Conservation (phyloP, 2,888 invertebrate genomes). For the Galerucella nymphaeae region DNA sequence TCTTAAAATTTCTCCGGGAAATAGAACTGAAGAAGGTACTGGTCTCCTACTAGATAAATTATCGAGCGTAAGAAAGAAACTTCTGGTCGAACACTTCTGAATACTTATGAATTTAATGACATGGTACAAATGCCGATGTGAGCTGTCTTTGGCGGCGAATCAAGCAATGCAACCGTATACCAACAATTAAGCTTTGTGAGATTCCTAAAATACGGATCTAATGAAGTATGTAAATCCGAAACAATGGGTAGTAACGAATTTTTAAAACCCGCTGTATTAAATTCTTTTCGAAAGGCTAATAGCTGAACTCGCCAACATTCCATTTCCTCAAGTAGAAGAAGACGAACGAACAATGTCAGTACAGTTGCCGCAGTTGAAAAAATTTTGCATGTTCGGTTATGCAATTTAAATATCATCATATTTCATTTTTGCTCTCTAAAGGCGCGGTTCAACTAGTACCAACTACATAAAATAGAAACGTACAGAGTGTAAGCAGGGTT, state of each 20-base stretch:
- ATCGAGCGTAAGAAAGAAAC: too few species aligned
- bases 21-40: too few species aligned
- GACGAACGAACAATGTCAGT: constrained; percentile 6
- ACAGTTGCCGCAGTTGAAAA: background rate
- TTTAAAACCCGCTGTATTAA: constrained; percentile 30
- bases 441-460: too few species aligned
- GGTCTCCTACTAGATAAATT: too few species aligned
- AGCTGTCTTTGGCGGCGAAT: constrained; percentile 25
- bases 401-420: constrained; percentile 1
- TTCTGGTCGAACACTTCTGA: background rate
- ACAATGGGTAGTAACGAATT: constrained; percentile 51
- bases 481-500: too few species aligned
- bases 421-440: background rate
- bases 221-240: constrained; percentile 52
- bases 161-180: constrained; percentile 33
- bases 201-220: constrained; percentile 52
- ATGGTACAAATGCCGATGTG: constrained; percentile 13
- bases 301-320: constrained; percentile 22
- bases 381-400: background rate
- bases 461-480: too few species aligned
- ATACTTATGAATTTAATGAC: constrained; percentile 20
- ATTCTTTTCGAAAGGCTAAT: constrained; percentile 30
- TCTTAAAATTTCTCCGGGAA: too few species aligned
- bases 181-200: constrained; percentile 49
- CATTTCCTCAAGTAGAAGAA: constrained; percentile 15